Conservation (phyloP, 1,140 invertebrate genomes). For the Aphidius gifuensis region DNA sequence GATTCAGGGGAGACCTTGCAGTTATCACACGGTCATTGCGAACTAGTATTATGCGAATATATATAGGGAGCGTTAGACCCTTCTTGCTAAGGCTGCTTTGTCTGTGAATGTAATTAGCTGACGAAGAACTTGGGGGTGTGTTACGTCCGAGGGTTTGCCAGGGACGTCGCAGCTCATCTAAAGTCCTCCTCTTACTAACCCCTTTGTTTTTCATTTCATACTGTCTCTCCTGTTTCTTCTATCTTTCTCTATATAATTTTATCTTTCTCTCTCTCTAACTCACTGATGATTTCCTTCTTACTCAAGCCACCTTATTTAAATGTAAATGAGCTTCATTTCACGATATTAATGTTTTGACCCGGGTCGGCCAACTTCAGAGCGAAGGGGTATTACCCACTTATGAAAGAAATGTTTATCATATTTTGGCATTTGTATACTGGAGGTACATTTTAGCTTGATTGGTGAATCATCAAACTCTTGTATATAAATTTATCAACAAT, state of each 20-base stretch:
- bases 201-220: conserved; percentile 30
- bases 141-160: conserved; percentile 16
- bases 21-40: conserved; percentile 55
- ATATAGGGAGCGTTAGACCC: conserved; percentile 14
- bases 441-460: too few species aligned
- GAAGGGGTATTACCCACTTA: too few species aligned
- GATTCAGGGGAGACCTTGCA: conserved; percentile 34
- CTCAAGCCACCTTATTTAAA: conserved; percentile 73
- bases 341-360: conserved; percentile 75
- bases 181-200: conserved; percentile 27
- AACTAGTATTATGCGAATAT: conserved; percentile 47
- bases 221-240: conserved; percentile 8
- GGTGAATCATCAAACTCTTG: too few species aligned
- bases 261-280: conserved; percentile 40
- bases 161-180: conserved; percentile 46
- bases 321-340: conserved; percentile 84
- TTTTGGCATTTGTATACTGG: too few species aligned
- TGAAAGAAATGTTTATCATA: too few species aligned
- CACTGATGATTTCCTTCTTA: conserved; percentile 36
- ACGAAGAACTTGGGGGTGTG: conserved; percentile 30
- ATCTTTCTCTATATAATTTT: conserved; percentile 8
- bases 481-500: too few species aligned
- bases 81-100: conserved; percentile 41
- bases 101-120: conserved; percentile 56
- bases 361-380: conserved; percentile 52